Conservation (phyloP, 2,797 vertebrate genomes). For the Hypotaenidia philippensis region DNA sequence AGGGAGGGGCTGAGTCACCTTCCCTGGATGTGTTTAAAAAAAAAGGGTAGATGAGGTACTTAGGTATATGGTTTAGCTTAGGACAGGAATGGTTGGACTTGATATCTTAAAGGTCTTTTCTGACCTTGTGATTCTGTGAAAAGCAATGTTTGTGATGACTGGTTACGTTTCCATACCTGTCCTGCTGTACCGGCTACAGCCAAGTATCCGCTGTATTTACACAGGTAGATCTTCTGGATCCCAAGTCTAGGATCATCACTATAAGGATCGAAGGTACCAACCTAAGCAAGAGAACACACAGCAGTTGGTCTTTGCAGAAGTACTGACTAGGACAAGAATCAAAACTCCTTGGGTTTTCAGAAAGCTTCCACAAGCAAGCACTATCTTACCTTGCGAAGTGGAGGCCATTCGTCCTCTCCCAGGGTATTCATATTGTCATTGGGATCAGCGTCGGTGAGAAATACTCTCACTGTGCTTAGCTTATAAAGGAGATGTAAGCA, state of each 20-base stretch:
- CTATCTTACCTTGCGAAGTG: slow-evolving; percentile 90
- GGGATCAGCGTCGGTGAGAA: slow-evolving; percentile 92
- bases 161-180: slow-evolving; percentile 84
- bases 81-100: too few relatives aligned
- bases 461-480: slow-evolving; percentile 91
- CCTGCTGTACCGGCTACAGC: slow-evolving; percentile 97
- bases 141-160: background rate
- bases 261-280: slow-evolving; percentile 97
- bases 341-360: background rate
- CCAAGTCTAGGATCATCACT: slow-evolving; percentile 98
- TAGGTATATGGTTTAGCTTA: too few relatives aligned
- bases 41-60: too few relatives aligned
- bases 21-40: too few relatives aligned
- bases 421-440: slow-evolving; percentile 91
- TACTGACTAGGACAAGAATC: background rate
- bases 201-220: slow-evolving; percentile 97
- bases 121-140: background rate
- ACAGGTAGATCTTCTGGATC: slow-evolving; percentile 97
- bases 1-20: too few relatives aligned
- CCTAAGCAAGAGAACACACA: slow-evolving; percentile 75
- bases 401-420: slow-evolving; percentile 96
- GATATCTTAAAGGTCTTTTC: too few relatives aligned
- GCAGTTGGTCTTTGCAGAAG: background rate
- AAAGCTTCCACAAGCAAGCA: background rate
- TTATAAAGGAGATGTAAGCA: slow-evolving; percentile 94